Evolutionary conservation across 2,888 invertebrate genomes (phyloP).

Genomic region (Prosapia bicincta): DNA sequence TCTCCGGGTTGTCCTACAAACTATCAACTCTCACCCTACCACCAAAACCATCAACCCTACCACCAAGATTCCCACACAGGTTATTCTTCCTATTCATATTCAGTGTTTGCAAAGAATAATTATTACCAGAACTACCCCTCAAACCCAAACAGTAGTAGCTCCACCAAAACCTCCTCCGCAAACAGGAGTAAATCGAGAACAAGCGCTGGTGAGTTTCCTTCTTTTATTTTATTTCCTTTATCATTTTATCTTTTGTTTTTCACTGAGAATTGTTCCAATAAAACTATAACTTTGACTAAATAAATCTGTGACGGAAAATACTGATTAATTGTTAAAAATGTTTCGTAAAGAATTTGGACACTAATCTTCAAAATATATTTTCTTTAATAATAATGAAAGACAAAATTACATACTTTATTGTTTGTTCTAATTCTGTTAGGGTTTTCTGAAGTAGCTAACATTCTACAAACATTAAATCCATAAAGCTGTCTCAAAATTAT

Average conservation of each 20-base stretch:
- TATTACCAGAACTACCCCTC: conserved; percentile 31
- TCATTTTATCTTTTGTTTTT: conserved; percentile 5
- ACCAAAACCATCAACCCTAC: conserved; percentile 24
- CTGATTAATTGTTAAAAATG: too few relatives aligned
- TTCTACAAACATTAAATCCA: too few relatives aligned
- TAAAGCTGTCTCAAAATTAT: too few relatives aligned
- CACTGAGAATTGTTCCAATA: neutral
- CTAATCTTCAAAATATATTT: too few relatives aligned
- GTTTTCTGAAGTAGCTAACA: too few relatives aligned
- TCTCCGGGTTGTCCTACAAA: conserved; percentile 35
- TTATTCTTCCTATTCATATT: conserved; percentile 29
- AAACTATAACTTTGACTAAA: too few relatives aligned
- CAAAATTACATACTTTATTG: too few relatives aligned
- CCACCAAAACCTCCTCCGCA: conserved; percentile 52
- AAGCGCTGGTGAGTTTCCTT: conserved; percentile 82
- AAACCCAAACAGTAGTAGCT: conserved; percentile 41
- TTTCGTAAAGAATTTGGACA: too few relatives aligned
- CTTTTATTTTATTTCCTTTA: conserved; percentile 25
- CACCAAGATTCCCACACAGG: conserved; percentile 31
- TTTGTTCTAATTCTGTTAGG: too few relatives aligned
- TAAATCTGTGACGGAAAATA: too few relatives aligned
- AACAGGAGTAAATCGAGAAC: conserved; percentile 89
- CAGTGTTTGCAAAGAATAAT: conserved; percentile 30
- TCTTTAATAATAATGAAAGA: too few relatives aligned
- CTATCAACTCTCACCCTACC: conserved; percentile 7